phyloP scores from a whole-genome alignment of 2,113 vertebrate genomes.

The Eudyptes chrysolophus region DNA sequence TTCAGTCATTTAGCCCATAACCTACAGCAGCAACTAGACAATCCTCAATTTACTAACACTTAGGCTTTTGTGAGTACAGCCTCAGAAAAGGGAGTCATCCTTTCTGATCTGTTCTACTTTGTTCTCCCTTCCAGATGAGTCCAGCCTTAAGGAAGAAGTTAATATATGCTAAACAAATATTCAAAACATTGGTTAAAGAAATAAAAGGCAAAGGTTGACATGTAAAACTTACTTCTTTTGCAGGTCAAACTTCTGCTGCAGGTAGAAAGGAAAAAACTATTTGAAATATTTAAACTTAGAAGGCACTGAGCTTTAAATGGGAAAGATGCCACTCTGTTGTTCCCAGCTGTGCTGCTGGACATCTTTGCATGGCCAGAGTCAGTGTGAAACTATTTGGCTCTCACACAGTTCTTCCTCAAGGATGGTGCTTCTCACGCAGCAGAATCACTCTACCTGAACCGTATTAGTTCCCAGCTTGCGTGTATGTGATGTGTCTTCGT shows the following conservation, averaged over 20 bases:
- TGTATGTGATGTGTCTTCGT: neutral
- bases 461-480: too few relatives aligned
- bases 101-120: neutral
- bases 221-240: neutral
- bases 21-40: neutral
- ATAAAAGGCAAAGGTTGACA: neutral
- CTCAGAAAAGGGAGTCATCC: neutral
- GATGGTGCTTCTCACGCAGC: neutral
- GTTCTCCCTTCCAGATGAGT: too few relatives aligned
- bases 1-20: neutral
- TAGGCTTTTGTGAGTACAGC: neutral
- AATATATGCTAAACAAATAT: too few relatives aligned
- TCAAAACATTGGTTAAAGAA: too few relatives aligned
- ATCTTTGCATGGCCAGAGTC: too few relatives aligned
- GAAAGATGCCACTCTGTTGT: neutral
- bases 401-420: neutral
- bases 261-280: neutral
- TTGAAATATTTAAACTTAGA: neutral
- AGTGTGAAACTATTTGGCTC: neutral
- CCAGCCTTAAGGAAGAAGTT: neutral
- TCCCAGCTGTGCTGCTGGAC: too few relatives aligned
- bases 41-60: neutral
- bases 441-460: neutral
- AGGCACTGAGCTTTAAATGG: neutral
- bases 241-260: neutral